These are phyloP conservation scores for Calcarius lapponicus DNA, from an alignment of 2,797 vertebrate species.

Conservation along the genomic window DNA sequence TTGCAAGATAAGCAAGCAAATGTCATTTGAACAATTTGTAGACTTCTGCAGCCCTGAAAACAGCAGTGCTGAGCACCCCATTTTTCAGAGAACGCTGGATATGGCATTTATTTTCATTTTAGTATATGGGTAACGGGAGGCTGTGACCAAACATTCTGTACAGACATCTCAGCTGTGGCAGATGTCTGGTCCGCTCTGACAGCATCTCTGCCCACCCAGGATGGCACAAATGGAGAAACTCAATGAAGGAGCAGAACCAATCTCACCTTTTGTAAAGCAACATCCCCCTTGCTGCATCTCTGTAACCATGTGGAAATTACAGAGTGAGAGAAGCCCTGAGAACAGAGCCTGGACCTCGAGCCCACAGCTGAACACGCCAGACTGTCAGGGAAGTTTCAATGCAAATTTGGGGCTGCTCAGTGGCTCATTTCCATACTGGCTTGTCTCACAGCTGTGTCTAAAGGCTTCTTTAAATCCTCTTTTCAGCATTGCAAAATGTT, in stretches of 20 bases:
- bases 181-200: neutral
- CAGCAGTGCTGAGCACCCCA: neutral
- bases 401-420: conserved; percentile 26
- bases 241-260: neutral
- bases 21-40: neutral
- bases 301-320: accelerated
- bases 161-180: neutral
- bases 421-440: neutral
- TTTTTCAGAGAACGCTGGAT: neutral
- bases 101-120: neutral
- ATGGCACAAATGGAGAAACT: neutral
- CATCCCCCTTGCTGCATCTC: neutral
- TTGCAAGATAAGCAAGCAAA: neutral
- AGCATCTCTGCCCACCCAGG: neutral
- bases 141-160: neutral
- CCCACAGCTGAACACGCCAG: neutral
- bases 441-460: neutral
- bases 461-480: neutral
- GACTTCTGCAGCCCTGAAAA: neutral
- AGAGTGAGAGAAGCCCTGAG: neutral
- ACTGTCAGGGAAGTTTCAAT: neutral
- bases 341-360: neutral
- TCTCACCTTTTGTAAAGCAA: neutral
- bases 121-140: neutral
- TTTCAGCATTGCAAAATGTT: neutral